Percentiles rank a stretch among this genome's conserved stretches.
Conservation (phyloP, 2,888 invertebrate genomes). For the Fragum sueziense region DNA sequence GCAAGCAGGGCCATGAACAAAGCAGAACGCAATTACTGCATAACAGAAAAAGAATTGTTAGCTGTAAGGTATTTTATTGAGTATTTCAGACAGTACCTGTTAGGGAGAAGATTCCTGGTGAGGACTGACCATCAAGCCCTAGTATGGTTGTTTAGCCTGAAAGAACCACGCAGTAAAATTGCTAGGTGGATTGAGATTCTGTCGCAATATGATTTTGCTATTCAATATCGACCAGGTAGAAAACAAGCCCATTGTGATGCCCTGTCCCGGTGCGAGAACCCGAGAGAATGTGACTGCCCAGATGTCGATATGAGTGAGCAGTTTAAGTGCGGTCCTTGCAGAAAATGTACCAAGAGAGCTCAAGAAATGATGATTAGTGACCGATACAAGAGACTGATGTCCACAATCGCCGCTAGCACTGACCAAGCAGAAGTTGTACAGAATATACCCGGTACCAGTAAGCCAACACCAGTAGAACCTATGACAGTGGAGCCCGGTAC, state of each 20-base stretch:
- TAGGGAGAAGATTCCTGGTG: conserved; percentile 24
- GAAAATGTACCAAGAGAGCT: conserved; percentile 25
- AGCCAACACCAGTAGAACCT: conserved; percentile 22
- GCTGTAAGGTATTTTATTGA: conserved; percentile 25
- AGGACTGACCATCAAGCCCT: conserved; percentile 28
- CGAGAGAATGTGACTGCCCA: conserved; percentile 20
- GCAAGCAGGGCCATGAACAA: conserved; percentile 51
- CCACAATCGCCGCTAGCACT: too few relatives aligned
- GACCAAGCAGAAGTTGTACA: too few relatives aligned
- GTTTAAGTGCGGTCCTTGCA: conserved; percentile 25
- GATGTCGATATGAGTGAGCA: conserved; percentile 18
- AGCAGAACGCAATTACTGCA: conserved; percentile 32
- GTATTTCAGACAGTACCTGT: conserved; percentile 33
- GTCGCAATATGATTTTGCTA: conserved; percentile 21
- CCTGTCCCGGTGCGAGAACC: conserved; percentile 28
- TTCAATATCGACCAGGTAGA: conserved; percentile 27
- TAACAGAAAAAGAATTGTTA: conserved; percentile 26
- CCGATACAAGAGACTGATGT: too few relatives aligned
- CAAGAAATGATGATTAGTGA: too few relatives aligned
- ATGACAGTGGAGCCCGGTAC: not conserved
- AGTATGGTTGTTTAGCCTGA: conserved; percentile 17
- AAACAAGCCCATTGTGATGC: conserved; percentile 31
- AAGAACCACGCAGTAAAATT: conserved; percentile 28
- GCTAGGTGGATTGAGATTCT: conserved; percentile 35
- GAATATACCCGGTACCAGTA: too few relatives aligned